Evolutionary conservation across 2,888 invertebrate species (phyloP), one percentile per base, ranked within the genome.

Genomic region (Cheilosia pagana): DNA sequence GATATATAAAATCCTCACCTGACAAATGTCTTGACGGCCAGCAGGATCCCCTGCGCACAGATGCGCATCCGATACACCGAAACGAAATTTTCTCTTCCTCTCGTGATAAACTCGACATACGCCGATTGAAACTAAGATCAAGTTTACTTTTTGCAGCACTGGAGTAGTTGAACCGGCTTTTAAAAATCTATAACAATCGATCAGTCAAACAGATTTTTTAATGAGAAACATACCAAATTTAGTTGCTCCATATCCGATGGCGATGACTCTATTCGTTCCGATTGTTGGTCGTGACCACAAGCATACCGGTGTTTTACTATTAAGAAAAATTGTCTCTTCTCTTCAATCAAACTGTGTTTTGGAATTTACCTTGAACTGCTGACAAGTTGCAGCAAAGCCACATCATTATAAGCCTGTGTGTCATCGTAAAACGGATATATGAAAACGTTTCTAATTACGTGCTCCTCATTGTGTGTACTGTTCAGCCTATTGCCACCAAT

Each of bases 191-290:
- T 16, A 35, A 28, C 28, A 19, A 70, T 35, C n/a, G 3, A 43
- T 31, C 43, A 50, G 28, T n/a, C 12, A 28, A 19, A 21, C 16
- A 14, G 4, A 8, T 14, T 19, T 1, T 28, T 45, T 6, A 28
- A 2, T 12, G 1, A n/a, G 10, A 28, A 45, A 35, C 8, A 35
- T 83, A 83, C 83, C 83, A 35, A 74, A 83, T 16, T 62, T 31
- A 10, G 74, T 83, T 10, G 78, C 62, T 23, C 83, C 78, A 70
- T 83, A 83, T n/a, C 83, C 83, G 1, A 83, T 62, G 28, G 83
- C 83, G 5, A 43, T 75, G 1, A 83, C 78, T 41, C 28, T 53
- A 12, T 52, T 21, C 14, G 68, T 65, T 23, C 21, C n/a, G 1
- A 78, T n/a, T 12, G 28, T 65, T 45, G 68, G 62, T 48, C 63